Conservation (phyloP, 53 echinoderm and acorn worm genomes). For the Actinopyga echinites region DNA sequence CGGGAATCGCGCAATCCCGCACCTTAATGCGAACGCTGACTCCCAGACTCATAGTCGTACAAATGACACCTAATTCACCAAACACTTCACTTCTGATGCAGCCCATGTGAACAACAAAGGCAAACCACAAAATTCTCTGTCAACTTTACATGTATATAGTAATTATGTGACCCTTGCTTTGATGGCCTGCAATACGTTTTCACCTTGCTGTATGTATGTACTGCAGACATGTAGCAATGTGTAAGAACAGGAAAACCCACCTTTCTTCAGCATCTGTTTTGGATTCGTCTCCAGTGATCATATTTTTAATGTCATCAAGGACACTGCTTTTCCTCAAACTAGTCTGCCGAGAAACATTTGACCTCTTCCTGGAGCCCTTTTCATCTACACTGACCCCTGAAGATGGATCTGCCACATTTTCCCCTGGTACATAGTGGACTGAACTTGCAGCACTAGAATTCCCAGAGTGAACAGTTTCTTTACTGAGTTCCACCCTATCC, state of each 20-base stretch:
- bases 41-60: no score
- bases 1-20: no score
- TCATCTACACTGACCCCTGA: background rate
- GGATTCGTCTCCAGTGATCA: slow-evolving; percentile 20
- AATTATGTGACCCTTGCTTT: no score
- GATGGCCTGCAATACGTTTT: no score
- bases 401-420: background rate
- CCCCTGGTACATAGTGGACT: slow-evolving; percentile 66
- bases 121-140: no score
- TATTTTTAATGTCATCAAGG: slow-evolving; percentile 14
- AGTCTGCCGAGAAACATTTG: slow-evolving; percentile 7
- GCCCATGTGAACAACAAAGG: no score
- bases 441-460: slow-evolving; percentile 99
- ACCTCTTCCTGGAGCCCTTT: slow-evolving; percentile 3
- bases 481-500: slow-evolving; percentile 56
- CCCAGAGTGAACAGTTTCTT: slow-evolving; percentile 82
- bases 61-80: no score
- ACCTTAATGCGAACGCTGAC: no score
- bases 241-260: background rate
- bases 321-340: slow-evolving; percentile 13
- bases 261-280: slow-evolving; percentile 20
- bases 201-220: no score
- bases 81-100: no score
- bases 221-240: no score
- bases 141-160: no score